Conservation (phyloP, 2,113 vertebrate genomes). For the Amphilophus citrinellus region DNA sequence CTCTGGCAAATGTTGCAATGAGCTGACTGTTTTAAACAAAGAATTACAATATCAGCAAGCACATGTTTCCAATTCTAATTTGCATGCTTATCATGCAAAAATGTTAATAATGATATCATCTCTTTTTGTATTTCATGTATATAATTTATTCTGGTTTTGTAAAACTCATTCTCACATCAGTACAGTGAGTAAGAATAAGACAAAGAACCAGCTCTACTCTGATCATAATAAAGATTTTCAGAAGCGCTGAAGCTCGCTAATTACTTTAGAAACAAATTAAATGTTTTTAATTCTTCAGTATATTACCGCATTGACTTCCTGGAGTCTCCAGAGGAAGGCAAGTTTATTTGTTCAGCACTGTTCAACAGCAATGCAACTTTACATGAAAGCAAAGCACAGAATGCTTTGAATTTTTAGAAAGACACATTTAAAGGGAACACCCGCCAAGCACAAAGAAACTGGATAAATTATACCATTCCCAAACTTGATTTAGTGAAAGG, state of each 20-base stretch:
- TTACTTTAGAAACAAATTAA: background rate
- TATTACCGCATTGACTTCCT: background rate
- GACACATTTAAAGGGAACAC: background rate
- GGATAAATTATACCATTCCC: background rate
- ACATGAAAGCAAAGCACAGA: background rate
- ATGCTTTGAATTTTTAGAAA: too few species aligned
- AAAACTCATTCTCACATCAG: conserved; percentile 5
- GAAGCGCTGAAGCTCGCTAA: background rate
- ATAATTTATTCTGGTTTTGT: background rate
- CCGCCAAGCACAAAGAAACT: background rate
- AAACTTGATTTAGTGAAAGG: background rate
- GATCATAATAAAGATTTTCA: background rate
- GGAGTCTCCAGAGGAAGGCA: background rate
- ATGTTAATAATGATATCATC: background rate
- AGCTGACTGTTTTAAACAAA: conserved; percentile 26
- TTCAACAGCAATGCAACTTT: background rate
- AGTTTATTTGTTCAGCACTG: background rate
- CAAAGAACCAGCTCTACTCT: background rate
- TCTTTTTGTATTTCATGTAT: background rate
- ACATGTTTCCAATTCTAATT: conserved; percentile 19
- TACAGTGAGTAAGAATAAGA: background rate
- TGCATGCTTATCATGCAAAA: background rate
- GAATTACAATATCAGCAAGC: background rate
- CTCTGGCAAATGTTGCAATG: conserved; percentile 34
- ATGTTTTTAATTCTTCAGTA: background rate